Evolutionary conservation across 2,797 vertebrate genomes (phyloP), one percentile per base, ranked within the genome.

Genomic region (Thalassophryne amazonica): DNA sequence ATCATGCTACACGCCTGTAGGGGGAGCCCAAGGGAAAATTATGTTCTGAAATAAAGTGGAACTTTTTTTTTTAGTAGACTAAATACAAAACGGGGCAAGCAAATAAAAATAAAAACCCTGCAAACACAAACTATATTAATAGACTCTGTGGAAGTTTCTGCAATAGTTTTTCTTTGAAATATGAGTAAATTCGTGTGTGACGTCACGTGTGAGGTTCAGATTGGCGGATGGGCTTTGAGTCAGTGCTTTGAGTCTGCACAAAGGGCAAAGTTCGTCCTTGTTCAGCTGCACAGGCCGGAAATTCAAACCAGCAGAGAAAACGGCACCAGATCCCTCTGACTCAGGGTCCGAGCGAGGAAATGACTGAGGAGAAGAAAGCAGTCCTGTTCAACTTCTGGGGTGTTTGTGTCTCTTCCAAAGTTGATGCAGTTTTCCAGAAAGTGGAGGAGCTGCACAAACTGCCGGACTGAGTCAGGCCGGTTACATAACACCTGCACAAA

Each of bases 321-420:
- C 28, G 9, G 3, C 9, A 27, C 0, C 1, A 2, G 14, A 7
- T 10, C 11, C 8, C 1, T 11, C 2, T 10, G 7, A 9, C 19
- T 13, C 10, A 2, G 17, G 1, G 5, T 23, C 34, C 2, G 53
- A 24, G 2, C 2, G 53, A 24, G 2, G 7, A 39, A 0, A 81
- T 79, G 83, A 25, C 36, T 1, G 39, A 58, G 39, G 39, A 58
- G 39, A 75, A n/a, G 24, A 87, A 80, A 52, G 79, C 69, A 0
- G 60, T 84, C 16, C 1, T 87, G 4, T 82, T 88, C 15, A 73
- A 57, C 40, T 64, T 89, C 15, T 83, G 85, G 86, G 86, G 84
- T 8, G 68, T 59, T 0, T 52, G 42, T 0, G 64, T 73, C 4
- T 41, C 74, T 0, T 32, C 64, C 13, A 27, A 46, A 7, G 70